Base-by-base conservation (phyloP, 2,797 vertebrate species). In the Oceanodroma leucorhoa region DNA sequence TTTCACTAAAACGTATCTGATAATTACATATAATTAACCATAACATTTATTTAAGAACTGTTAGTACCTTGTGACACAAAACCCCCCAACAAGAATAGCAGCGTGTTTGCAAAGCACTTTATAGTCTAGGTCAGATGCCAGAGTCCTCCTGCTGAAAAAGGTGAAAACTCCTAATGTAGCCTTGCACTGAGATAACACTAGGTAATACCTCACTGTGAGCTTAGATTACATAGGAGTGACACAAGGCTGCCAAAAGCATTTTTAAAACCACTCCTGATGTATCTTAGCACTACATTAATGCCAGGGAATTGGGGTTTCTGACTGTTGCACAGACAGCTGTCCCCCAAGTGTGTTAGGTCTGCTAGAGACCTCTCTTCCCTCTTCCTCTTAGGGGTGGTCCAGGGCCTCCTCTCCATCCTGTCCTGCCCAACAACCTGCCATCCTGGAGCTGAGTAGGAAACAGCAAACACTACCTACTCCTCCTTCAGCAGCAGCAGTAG, bases 11-110 rank as follows among this genome's bases (percentile, higher is more conserved):
- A 66, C 1, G 1, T 85, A 93, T 53, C 87, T 77, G 48, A 90
- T 92, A 95, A 96, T 94, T 93, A 80, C 55, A 64, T 20, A 24
- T 54, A 87, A 93, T 89, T 95, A 81, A 83, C 8, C 78, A 91
- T 81, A 94, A 67, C 53, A 64, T 78, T 96, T 90, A 76, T 84
- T 90, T 92, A 73, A 89, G 92, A 87, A 94, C 84, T 87, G 14
- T 73, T 78, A 40, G 71, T 92, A 87, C 82, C 34, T 81, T 27
- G 53, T 78, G 64, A 87, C 84, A 96, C 60, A 91, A 40, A 21
- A 8, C 21, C 18, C 21, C 23, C 22, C 36, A 82, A 53, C 27
- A 85, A 91, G 76, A 91, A 87, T 4, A 94, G 80, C 60, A 87
- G 7, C 1, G 2, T 76, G 48, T 91, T 89, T 93, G 87, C 45